Base-by-base conservation (phyloP, 2,113 vertebrate genomes). In the Suncus etruscus region DNA sequence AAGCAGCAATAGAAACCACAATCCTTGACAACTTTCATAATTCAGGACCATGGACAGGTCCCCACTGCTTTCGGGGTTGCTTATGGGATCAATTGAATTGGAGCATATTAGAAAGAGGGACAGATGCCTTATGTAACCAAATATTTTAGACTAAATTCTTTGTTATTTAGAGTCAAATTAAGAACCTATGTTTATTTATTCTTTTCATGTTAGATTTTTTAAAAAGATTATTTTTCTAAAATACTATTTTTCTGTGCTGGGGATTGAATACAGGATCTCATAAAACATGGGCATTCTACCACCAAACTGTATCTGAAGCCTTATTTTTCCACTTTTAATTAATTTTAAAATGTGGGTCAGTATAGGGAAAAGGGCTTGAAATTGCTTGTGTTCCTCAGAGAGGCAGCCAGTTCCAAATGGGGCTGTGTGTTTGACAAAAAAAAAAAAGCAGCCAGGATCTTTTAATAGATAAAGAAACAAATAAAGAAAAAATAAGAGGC, bases 31-130 rank as follows among this genome's bases (percentile, higher is more conserved):
- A 18, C 29, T 15, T 27, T 6, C 20, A 32, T 9, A 2, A 1
- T 94, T 94, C 83, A 95, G 93, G 2, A 95, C 92, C 88, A 90
- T 6, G 92, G 92, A 91, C 31, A 95, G 79, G 8, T 4, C 9
- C 4, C 24, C 14, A 12, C 11, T 18, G 7, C 1, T 4, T 31
- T 1, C 4, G 8, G 29, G 16, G 10, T 51, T 10, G 1, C 18
- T 31, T 51, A 65, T n/a, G 31, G 32, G 72, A 73, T 83, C 69
- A 39, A 1, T n/a, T 45, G 14, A 24, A 54, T 29, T 29, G 25
- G 65, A 22, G 65, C 8, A 29, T 68, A 1, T 68, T 61, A 54
- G 70, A 27, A 1, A 1, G 51, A 86, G n/a, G 66, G 16, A 7
- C 12, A 47, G 27, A 16, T 11, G 18, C 6, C 48, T 83, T 54